phyloP scores from a whole-genome alignment of 2,113 vertebrate species.

The Mandrillus leucophaeus region DNA sequence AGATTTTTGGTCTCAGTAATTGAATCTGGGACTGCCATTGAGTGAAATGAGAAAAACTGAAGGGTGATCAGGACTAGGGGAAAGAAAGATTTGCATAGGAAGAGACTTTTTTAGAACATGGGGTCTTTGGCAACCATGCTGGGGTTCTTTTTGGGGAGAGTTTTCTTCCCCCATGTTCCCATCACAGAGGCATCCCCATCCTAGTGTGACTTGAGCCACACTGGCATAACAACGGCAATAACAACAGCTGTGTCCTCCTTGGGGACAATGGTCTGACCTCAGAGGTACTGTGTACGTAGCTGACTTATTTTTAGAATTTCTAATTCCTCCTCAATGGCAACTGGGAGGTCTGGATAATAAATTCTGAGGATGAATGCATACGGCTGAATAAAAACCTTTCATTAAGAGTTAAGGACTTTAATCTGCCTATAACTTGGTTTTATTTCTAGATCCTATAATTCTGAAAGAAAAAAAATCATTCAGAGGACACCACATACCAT shows the following conservation, averaged over 20 bases:
- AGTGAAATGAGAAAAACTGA: not conserved
- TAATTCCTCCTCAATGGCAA: conserved; percentile 50
- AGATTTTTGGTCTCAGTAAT: not conserved
- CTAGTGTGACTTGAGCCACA: not conserved
- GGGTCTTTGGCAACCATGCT: not conserved
- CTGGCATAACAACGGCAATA: not conserved
- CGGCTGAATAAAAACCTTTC: conserved; percentile 62
- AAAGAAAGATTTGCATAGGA: not conserved
- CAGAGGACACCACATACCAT: conserved; percentile 46
- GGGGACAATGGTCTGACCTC: conserved; percentile 63
- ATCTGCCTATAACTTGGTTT: conserved; percentile 68
- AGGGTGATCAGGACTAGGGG: not conserved
- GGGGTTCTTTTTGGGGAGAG: not conserved
- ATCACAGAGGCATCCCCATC: not conserved
- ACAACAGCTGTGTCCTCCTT: conserved; percentile 66
- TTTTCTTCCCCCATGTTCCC: not conserved
- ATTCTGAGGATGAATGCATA: conserved; percentile 25
- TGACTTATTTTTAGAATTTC: conserved; percentile 69
- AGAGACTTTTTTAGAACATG: not conserved
- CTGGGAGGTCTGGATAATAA: conserved; percentile 44
- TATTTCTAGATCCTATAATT: conserved; percentile 64
- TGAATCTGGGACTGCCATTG: not conserved
- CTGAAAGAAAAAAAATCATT: conserved; percentile 4
- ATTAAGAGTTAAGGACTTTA: conserved; percentile 74
- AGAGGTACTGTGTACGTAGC: not conserved